Conservation (phyloP, 2,888 invertebrate species). For the Chorisops tibialis region DNA sequence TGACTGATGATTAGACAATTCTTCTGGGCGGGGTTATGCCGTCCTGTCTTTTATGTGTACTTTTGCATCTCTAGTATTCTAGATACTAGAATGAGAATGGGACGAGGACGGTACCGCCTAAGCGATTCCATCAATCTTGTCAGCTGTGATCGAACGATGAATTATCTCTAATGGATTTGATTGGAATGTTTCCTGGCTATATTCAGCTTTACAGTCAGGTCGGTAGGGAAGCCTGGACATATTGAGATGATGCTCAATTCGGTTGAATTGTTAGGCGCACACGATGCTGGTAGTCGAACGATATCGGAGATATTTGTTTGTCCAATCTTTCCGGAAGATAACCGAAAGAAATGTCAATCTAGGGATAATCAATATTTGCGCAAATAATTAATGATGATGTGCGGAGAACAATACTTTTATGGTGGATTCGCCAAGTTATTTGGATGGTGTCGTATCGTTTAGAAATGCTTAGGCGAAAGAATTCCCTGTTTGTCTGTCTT, state of each 20-base stretch:
- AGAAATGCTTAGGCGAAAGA: too few species aligned
- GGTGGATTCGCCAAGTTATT: too few species aligned
- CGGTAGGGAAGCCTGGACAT: neutral
- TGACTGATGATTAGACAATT: slow-evolving; percentile 23
- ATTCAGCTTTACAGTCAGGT: too few species aligned
- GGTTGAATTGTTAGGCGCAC: neutral
- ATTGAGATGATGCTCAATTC: neutral
- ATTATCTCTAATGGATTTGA: slow-evolving; percentile 24
- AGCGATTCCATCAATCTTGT: slow-evolving; percentile 25
- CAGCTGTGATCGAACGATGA: slow-evolving; percentile 26
- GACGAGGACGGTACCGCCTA: slow-evolving; percentile 9
- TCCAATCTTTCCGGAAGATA: neutral
- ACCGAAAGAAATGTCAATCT: slow-evolving; percentile 12
- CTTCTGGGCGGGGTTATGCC: neutral
- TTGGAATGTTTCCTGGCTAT: slow-evolving; percentile 12
- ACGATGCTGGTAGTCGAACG: neutral
- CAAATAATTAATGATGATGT: slow-evolving; percentile 17
- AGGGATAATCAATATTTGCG: slow-evolving; percentile 17
- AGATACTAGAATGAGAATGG: neutral
- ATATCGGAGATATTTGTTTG: neutral
- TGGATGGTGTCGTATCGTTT: too few species aligned
- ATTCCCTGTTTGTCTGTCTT: too few species aligned
- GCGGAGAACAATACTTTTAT: too few species aligned
- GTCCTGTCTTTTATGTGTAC: neutral
- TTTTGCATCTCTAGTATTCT: neutral